Evolutionary conservation across 53 echinoderm and acorn worm species (phyloP).

Genomic region (Arbacia lixula): DNA sequence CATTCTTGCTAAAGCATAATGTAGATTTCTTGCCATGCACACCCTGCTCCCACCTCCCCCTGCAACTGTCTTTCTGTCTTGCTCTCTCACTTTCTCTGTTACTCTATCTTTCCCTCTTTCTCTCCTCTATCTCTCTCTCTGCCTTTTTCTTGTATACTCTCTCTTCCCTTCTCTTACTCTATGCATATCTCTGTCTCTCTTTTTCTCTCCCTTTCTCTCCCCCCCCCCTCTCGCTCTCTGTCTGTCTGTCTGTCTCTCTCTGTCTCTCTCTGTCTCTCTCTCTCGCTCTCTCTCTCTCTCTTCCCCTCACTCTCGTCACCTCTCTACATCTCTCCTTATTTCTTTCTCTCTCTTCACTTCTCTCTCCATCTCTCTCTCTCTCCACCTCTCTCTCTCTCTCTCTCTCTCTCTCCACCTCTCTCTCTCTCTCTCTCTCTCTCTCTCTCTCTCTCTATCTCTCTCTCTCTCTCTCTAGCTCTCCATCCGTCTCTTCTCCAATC

Average conservation of each 20-base stretch:
- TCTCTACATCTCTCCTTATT: not conserved
- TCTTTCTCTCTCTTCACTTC: not conserved
- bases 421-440: not conserved
- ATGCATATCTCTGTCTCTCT: not conserved
- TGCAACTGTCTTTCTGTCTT: not conserved
- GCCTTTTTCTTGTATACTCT: too few relatives aligned
- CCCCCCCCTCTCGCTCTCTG: not conserved
- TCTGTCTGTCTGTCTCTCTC: not conserved
- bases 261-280: too few relatives aligned
- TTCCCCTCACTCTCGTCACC: not conserved
- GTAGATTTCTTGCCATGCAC: too few relatives aligned
- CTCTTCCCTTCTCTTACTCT: conserved; percentile 3
- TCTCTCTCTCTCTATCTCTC: not conserved
- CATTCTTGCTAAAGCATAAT: too few relatives aligned
- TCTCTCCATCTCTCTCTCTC: not conserved
- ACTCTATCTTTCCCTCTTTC: not conserved
- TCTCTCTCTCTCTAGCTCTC: too few relatives aligned
- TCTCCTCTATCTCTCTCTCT: not conserved
- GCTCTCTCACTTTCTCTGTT: not conserved
- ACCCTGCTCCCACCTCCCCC: not conserved
- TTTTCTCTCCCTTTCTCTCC: not conserved
- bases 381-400: not conserved
- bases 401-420: not conserved
- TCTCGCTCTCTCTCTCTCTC: not conserved
- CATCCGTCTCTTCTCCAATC: too few relatives aligned